Conservation (phyloP, 2,113 vertebrate genomes). For the Pteronura brasiliensis region DNA sequence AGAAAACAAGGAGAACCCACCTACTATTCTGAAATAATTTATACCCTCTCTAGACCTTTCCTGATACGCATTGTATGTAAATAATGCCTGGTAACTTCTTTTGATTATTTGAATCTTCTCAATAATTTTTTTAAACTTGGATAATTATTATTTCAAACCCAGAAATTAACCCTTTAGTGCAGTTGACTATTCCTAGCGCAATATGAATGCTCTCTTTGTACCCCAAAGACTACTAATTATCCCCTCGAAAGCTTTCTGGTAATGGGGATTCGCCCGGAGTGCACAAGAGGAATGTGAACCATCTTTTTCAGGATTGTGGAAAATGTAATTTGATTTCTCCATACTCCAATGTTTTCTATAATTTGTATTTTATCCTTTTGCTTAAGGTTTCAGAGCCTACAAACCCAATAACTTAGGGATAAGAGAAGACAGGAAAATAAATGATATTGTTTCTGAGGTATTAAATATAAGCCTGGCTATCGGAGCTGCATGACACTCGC, state of each 20-base stretch:
- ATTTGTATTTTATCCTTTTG: conserved; percentile 93
- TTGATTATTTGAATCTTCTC: conserved; percentile 9
- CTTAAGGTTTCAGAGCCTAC: conserved; percentile 92
- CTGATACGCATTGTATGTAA: neutral
- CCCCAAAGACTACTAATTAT: conserved; percentile 82
- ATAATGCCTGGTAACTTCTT: neutral
- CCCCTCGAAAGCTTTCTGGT: conserved; percentile 68
- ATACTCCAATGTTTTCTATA: conserved; percentile 84
- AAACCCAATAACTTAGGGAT: conserved; percentile 93
- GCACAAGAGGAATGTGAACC: conserved; percentile 62
- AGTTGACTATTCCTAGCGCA: conserved; percentile 68
- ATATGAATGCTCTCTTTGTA: conserved; percentile 14
- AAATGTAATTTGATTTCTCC: conserved; percentile 85
- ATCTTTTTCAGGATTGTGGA: conserved; percentile 70
- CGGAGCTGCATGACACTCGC: conserved; percentile 91
- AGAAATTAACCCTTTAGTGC: conserved; percentile 76
- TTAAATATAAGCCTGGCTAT: conserved; percentile 95
- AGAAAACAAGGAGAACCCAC: neutral
- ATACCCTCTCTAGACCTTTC: neutral
- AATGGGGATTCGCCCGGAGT: conserved; percentile 65
- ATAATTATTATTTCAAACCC: conserved; percentile 68
- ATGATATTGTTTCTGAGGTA: conserved; percentile 97
- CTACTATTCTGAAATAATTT: neutral
- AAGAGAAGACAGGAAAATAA: conserved; percentile 95
- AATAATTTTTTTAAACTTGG: neutral